phyloP scores from a whole-genome alignment of 2,888 invertebrate genomes.

The Drosophila limbata region DNA sequence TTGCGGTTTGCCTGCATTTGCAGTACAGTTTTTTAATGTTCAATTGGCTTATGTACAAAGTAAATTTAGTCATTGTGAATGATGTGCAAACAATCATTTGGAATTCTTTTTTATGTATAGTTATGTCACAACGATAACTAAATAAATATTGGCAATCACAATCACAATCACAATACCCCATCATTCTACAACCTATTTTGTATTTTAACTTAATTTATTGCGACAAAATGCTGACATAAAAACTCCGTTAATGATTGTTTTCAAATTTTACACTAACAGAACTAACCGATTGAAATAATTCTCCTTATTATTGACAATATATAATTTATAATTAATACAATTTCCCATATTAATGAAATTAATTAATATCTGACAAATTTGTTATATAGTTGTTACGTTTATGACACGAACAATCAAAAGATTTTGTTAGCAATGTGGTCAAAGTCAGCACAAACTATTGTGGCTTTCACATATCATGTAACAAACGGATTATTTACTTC shows the following conservation, averaged over 20 bases:
- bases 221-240: slow-evolving; percentile 15
- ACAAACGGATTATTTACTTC: not conserved
- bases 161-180: slow-evolving; percentile 37
- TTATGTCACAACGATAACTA: slow-evolving; percentile 8
- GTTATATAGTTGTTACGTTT: not conserved
- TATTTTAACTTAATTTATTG: slow-evolving; percentile 9
- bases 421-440: slow-evolving; percentile 1
- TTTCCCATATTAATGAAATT: not conserved
- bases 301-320: slow-evolving; percentile 1
- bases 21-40: slow-evolving; percentile 53
- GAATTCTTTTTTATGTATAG: slow-evolving; percentile 14
- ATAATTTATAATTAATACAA: slow-evolving; percentile 5
- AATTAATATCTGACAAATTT: slow-evolving; percentile 9
- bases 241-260: slow-evolving; percentile 7
- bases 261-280: not conserved
- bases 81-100: slow-evolving; percentile 66
- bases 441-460: not conserved
- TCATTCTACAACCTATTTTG: no score
- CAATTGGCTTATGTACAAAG: slow-evolving; percentile 55
- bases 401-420: slow-evolving; percentile 1
- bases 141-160: slow-evolving; percentile 51
- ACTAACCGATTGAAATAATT: slow-evolving; percentile 4
- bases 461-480: not conserved
- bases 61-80: slow-evolving; percentile 64
- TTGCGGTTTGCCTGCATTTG: slow-evolving; percentile 64